Evolutionary conservation across 2,113 vertebrate species (phyloP), one percentile per base, ranked within the genome.

Genomic region (Myrmophylax atrothorax): DNA sequence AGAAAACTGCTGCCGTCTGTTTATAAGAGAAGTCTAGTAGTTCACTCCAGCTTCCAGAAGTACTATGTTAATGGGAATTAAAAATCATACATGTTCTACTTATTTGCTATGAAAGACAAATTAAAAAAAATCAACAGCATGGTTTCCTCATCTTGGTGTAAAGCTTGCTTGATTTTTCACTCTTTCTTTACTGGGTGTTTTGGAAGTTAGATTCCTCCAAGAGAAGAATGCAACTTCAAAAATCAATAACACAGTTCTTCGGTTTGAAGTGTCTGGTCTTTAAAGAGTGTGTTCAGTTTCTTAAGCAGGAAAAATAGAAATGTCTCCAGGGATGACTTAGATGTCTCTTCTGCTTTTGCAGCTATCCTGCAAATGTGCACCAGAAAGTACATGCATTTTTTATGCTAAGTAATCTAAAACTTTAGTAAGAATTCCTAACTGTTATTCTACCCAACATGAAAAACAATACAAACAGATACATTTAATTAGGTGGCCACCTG

Each of bases 301-400:
- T 78, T 58, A 19, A 73, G 46, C 80, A 84, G 59, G 68, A 83
- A 79, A 89, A 94, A 86, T 1, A 93, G 63, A 44, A 76, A 50
- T 20, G 74, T 82, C 91, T 94, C 94, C 91, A 89, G 58, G 90
- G 96, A 95, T 72, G 92, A 95, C 94, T 96, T 93, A 96, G 87
- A 94, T 81, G 69, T 84, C 92, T 96, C 87, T 79, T 89, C 94
- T 95, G 87, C 95, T 97, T 89, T 77, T 96, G 95, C 91, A 90
- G 91, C 89, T 90, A 89, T 42, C 89, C 89, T 94, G 93, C 95
- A 95, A 92, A 91, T 24, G 91, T 84, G 93, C 95, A 97, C 84
- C 96, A 95, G 77, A 97, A 84, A 84, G 93, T 59, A 53, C 98
- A 98, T 98, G 95, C 89, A 98, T 98, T 97, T 98, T 98, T 98